Percentiles rank a stretch among this genome's conserved stretches.
phyloP scores from a whole-genome alignment of 1,140 invertebrate species.

The Eueides isabella region DNA sequence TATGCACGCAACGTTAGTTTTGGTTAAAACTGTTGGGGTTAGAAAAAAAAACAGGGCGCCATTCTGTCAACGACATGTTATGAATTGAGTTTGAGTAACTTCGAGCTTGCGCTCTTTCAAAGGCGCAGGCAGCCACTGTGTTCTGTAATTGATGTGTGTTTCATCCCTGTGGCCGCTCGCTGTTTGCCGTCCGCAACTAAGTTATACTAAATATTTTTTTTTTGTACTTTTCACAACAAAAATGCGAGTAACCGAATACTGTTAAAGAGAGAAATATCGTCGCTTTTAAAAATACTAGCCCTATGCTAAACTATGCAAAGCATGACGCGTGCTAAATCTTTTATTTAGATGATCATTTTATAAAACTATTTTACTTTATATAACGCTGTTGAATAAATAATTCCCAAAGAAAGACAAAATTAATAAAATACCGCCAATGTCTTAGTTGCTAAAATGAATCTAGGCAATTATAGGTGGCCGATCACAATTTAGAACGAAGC shows the following conservation, averaged over 20 bases:
- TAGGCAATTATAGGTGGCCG: slow-evolving; percentile 67
- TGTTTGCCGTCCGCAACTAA: slow-evolving; percentile 66
- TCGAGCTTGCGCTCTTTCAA: slow-evolving; percentile 48
- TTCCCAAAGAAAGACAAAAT: not conserved
- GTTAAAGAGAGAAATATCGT: slow-evolving; percentile 70
- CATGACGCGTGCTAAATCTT: not conserved
- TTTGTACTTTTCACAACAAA: slow-evolving; percentile 76
- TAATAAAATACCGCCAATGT: not conserved
- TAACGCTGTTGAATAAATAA: not conserved
- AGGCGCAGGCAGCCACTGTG: slow-evolving; percentile 46
- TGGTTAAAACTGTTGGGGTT: slow-evolving; percentile 39
- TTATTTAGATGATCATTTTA: not conserved
- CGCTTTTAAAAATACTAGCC: no score
- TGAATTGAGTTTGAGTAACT: slow-evolving; percentile 73
- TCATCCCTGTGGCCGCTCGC: slow-evolving; percentile 58
- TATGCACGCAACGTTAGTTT: not conserved
- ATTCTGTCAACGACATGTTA: slow-evolving; percentile 56
- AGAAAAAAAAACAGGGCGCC: slow-evolving; percentile 38
- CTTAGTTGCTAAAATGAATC: slow-evolving; percentile 51
- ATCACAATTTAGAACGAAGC: slow-evolving; percentile 69
- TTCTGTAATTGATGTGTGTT: slow-evolving; percentile 75
- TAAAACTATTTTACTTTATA: not conserved
- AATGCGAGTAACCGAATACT: slow-evolving; percentile 61
- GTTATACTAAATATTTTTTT: slow-evolving; percentile 79
- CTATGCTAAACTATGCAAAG: no score